phyloP scores from a whole-genome alignment of 2,888 invertebrate genomes.

The Cerastis leucographa region DNA sequence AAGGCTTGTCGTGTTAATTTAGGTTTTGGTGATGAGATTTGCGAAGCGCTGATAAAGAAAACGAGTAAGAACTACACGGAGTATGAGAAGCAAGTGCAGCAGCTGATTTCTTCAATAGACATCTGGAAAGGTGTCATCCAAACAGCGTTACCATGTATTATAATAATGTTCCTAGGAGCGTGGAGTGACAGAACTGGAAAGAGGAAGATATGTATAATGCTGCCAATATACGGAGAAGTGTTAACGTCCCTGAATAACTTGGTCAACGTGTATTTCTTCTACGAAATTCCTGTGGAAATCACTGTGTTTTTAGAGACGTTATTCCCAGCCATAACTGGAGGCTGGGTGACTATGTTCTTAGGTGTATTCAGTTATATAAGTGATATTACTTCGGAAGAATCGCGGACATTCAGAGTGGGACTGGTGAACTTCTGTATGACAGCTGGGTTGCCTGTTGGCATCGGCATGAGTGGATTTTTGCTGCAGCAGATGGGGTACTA shows the following conservation, averaged over 20 bases:
- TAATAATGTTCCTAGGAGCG: conserved; percentile 91
- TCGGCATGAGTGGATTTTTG: conserved; percentile 89
- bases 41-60: conserved; percentile 82
- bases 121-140: conserved; percentile 90
- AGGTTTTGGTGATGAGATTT: conserved; percentile 80
- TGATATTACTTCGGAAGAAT: conserved; percentile 90
- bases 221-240: conserved; percentile 90
- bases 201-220: conserved; percentile 90
- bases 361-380: conserved; percentile 92
- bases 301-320: conserved; percentile 89
- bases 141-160: conserved; percentile 89
- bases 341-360: conserved; percentile 91
- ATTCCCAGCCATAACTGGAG: conserved; percentile 89
- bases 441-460: conserved; percentile 90
- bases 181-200: conserved; percentile 92
- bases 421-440: conserved; percentile 91
- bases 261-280: conserved; percentile 90
- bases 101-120: conserved; percentile 89
- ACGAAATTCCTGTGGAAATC: conserved; percentile 89
- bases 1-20: conserved; percentile 87
- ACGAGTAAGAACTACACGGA: conserved; percentile 89
- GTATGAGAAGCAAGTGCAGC: conserved; percentile 92
- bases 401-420: conserved; percentile 91
- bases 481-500: conserved; percentile 85
- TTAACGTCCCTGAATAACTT: conserved; percentile 88